Evolutionary conservation across 37 sponge, comb jelly and placozoan genomes (phyloP).

Genomic region (Oscarella lobularis): DNA sequence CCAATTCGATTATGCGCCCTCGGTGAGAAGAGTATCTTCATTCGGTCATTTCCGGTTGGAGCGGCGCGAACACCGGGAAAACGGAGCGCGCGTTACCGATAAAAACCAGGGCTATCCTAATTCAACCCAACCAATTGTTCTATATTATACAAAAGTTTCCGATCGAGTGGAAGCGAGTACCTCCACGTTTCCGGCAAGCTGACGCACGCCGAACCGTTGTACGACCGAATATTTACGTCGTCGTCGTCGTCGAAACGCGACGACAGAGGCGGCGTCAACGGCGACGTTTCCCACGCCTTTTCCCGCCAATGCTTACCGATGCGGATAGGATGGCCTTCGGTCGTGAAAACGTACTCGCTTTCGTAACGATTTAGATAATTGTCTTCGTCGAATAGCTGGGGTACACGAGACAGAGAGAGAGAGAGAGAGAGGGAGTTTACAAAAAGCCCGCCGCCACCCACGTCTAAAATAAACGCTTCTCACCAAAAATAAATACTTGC

Average conservation of each 20-base stretch:
- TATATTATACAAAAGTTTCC: background rate
- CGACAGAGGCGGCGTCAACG: no score
- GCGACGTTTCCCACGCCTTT: background rate
- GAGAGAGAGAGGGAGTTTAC: background rate
- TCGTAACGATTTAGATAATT: constrained; percentile 61
- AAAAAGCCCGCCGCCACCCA: background rate
- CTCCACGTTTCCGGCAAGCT: background rate
- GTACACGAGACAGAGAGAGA: background rate
- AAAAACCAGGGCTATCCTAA: no score
- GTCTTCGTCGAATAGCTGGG: constrained; percentile 80
- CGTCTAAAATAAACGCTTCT: background rate
- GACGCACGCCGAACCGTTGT: no score
- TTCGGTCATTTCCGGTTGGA: no score
- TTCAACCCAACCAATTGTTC: background rate
- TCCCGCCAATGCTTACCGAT: background rate
- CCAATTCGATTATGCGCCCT: no score
- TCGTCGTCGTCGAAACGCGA: no score
- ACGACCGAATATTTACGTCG: no score
- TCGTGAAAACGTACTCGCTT: constrained; percentile 72
- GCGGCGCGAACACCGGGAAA: no score
- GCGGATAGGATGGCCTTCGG: constrained; percentile 81
- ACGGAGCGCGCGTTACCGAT: no score
- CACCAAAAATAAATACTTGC: constrained; percentile 91
- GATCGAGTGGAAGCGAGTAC: background rate
- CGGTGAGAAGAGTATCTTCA: no score